These are phyloP conservation scores for Halichoeres trimaculatus DNA, from an alignment of 2,113 vertebrate genomes.

Conservation along the genomic window DNA sequence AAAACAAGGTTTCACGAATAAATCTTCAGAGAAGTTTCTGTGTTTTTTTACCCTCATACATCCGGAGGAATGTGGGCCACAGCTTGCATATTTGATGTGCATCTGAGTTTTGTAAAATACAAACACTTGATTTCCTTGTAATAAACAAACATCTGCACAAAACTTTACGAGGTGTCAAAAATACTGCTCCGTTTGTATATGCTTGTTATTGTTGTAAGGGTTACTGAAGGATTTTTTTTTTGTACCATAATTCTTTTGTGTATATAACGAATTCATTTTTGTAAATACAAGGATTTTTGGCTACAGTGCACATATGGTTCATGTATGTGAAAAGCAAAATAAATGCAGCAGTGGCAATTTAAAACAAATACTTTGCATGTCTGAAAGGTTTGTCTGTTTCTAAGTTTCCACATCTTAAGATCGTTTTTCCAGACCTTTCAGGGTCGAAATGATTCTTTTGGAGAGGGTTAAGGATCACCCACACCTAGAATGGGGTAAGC, in stretches of 20 bases:
- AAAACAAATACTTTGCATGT: not conserved
- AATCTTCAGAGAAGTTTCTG: conserved; percentile 17
- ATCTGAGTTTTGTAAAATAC: conserved; percentile 64
- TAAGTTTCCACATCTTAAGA: no score
- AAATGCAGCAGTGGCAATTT: conserved; percentile 57
- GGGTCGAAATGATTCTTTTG: no score
- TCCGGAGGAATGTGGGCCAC: conserved; percentile 33
- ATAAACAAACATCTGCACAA: conserved; percentile 71
- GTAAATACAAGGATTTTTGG: conserved; percentile 74
- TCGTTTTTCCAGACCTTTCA: no score
- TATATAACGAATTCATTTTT: conserved; percentile 65
- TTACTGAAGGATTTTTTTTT: conserved; percentile 64
- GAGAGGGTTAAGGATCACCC: no score
- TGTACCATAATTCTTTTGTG: conserved; percentile 66
- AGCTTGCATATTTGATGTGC: conserved; percentile 49
- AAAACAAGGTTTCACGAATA: conserved; percentile 15
- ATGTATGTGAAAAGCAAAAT: conserved; percentile 65
- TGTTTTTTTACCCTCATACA: conserved; percentile 21
- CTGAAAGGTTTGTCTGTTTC: not conserved
- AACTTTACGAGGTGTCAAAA: conserved; percentile 56
- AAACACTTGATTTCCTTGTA: conserved; percentile 52
- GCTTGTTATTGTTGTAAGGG: conserved; percentile 48
- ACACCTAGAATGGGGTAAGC: no score
- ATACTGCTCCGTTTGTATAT: conserved; percentile 44
- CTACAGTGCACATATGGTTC: conserved; percentile 67